phyloP scores from a whole-genome alignment of 92 coral and sea anemone genomes.

The Zoanthus sansibaricus region DNA sequence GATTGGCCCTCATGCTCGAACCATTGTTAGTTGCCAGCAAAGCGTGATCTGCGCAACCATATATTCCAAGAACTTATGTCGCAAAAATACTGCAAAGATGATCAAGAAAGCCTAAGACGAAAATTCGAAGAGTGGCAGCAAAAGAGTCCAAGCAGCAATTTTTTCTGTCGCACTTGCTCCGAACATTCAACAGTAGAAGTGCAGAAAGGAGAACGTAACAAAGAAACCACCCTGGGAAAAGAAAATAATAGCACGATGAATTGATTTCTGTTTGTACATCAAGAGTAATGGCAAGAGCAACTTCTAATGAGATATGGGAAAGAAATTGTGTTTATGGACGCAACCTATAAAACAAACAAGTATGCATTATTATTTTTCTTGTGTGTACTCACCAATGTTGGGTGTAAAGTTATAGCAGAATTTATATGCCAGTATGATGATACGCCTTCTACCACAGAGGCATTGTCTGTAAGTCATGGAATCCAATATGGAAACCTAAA shows the following conservation, averaged over 20 bases:
- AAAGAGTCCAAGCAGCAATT: conserved; percentile 31
- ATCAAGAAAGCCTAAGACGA: conserved; percentile 55
- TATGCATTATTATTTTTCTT: conserved; percentile 65
- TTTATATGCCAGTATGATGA: conserved; percentile 53
- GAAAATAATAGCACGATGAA: not conserved
- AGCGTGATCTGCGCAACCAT: conserved; percentile 55
- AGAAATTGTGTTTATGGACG: conserved; percentile 67
- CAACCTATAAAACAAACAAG: conserved; percentile 71
- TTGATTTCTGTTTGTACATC: conserved; percentile 67
- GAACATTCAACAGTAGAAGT: not conserved
- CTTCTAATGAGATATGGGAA: conserved; percentile 72
- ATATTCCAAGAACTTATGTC: conserved; percentile 50
- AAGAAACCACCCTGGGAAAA: not conserved
- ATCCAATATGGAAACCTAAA: conserved; percentile 40
- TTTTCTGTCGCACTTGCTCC: conserved; percentile 40
- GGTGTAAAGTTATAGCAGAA: conserved; percentile 68
- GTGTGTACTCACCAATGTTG: conserved; percentile 67
- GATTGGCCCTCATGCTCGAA: conserved; percentile 45
- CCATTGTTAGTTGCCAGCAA: conserved; percentile 46
- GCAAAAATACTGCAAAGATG: conserved; percentile 57
- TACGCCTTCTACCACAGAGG: conserved; percentile 24
- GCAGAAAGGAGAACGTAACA: conserved; percentile 7
- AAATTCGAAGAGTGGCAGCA: conserved; percentile 53
- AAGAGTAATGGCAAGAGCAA: conserved; percentile 61
- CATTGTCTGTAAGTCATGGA: conserved; percentile 33